Conservation (phyloP, 2,113 vertebrate species). For the Daphoenositta chrysoptera region DNA sequence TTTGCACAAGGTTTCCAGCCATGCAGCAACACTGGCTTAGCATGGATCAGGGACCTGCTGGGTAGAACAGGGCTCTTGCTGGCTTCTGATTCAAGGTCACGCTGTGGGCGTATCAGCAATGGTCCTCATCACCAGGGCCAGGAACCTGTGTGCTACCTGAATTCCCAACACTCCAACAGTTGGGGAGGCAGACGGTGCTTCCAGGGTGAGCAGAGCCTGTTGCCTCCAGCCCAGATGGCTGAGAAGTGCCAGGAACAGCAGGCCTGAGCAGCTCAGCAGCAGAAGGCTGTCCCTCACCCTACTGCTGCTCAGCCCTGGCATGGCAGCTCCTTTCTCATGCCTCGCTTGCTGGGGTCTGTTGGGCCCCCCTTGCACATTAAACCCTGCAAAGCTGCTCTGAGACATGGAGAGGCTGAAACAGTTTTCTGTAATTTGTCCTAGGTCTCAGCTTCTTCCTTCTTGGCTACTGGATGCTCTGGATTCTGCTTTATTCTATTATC, state of each 20-base stretch:
- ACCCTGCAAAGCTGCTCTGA: neutral
- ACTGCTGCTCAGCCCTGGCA: neutral
- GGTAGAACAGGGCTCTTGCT: neutral
- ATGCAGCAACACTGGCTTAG: neutral
- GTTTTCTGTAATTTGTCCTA: neutral
- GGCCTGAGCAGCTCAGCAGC: conserved; percentile 6
- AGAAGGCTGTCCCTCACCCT: neutral
- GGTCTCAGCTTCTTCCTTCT: neutral
- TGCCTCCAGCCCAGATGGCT: conserved; percentile 76
- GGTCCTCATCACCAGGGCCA: neutral
- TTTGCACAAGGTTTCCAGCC: neutral
- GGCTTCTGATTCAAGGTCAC: neutral
- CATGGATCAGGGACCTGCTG: neutral
- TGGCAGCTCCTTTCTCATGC: neutral
- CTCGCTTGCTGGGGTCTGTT: neutral
- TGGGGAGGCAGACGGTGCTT: conserved; percentile 65
- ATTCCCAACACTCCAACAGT: conserved; percentile 35
- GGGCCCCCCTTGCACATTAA: neutral
- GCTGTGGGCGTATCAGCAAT: neutral
- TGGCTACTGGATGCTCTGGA: neutral
- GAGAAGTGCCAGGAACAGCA: neutral
- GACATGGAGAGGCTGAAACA: neutral
- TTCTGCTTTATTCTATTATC: neutral
- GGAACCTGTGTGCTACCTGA: neutral
- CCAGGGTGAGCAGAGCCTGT: conserved; percentile 64